Percentiles rank a stretch among this genome's conserved stretches.
Evolutionary conservation across 2,797 vertebrate genomes (phyloP).

Genomic region (Oceanodroma leucorhoa): DNA sequence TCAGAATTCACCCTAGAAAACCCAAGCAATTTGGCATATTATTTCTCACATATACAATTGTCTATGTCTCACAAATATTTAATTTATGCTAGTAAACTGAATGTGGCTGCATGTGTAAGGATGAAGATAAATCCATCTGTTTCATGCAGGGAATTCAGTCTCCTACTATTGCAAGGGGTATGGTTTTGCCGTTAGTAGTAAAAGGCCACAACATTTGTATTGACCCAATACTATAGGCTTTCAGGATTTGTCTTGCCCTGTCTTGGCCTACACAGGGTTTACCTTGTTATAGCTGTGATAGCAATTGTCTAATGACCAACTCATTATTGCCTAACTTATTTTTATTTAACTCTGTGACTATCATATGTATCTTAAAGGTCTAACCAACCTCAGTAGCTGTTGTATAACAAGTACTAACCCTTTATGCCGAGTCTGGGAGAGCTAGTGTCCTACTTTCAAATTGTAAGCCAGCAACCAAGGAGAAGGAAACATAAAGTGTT

Average conservation of each 20-base stretch:
- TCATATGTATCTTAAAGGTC: neutral
- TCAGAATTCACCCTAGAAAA: neutral
- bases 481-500: neutral
- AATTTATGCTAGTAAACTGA: neutral
- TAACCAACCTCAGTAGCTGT: neutral
- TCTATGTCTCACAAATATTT: neutral
- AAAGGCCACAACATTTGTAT: neutral
- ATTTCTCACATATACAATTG: neutral
- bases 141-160: neutral
- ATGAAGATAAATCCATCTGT: neutral
- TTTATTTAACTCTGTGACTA: neutral
- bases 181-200: neutral
- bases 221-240: rapidly evolving
- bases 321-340: neutral
- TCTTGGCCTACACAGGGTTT: neutral
- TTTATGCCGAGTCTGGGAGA: neutral
- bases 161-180: neutral
- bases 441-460: neutral
- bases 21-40: neutral
- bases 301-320: neutral
- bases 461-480: neutral
- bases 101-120: neutral
- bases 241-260: neutral
- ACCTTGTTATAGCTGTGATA: neutral
- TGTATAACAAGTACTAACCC: neutral